Evolutionary conservation across 2,797 vertebrate genomes (phyloP), one percentile per base, ranked within the genome.

Genomic region (Mus spretus): DNA sequence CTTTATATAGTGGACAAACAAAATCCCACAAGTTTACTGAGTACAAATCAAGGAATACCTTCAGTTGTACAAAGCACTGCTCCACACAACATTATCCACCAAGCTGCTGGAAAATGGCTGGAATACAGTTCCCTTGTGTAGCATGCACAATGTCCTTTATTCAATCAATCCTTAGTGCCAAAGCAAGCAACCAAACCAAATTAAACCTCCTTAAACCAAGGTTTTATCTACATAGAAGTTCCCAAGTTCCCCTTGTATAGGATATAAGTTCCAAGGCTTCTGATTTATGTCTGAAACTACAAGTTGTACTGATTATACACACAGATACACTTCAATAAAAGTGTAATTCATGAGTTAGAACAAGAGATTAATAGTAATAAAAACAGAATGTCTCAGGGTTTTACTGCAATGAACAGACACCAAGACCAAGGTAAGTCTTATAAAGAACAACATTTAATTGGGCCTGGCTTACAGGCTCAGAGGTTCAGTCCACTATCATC

Each of bases 41-140:
- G 22, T 28, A 95, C 55, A 91, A 89, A 94, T 90, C 55, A 96
- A 92, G 50, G 37, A 94, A 74, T 59, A 86, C 9, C 80, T 40
- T 20, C 9, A 90, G 47, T 70, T 75, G 20, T 75, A 94, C 12
- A 88, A 83, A 87, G 34, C 70, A 88, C 34, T 74, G 78, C 74
- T 11, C 12, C 17, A 50, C 65, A 11, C 61, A 50, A n/a, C 44
- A 67, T 67, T 15, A 87, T 67, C 75, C 81, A 72, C 44, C 40
- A 91, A 89, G 92, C 50, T 53, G 31, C 22, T 80, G 86, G 91
- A 22, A 94, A 93, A 47, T 37, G 28, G 57, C 50, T 47, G 40
- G 31, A n/a, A 70, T 28, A 28, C 47, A 50, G 20, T 47, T 84
- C 70, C 37, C 12, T 90, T 47, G 4, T 19, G n/a, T 40, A 61